Percentiles rank a stretch among this genome's conserved stretches.
phyloP scores from a whole-genome alignment of 2,797 vertebrate genomes.

The Melanotaenia nigrans region DNA sequence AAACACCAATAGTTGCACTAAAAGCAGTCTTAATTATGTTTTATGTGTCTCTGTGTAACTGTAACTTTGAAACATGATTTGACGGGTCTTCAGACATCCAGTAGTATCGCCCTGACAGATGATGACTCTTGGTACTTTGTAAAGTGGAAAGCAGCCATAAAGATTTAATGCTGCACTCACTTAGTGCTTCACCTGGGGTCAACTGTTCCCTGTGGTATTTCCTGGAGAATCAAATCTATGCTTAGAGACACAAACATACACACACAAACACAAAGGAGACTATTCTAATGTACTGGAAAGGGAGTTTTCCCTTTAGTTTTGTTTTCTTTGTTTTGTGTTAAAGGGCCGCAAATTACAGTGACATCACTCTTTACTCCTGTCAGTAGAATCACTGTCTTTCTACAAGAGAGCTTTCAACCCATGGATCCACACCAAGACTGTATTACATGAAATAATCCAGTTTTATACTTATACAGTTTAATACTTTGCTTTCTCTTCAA shows the following conservation, averaged over 20 bases:
- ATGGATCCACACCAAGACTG: no score
- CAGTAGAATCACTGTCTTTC: no score
- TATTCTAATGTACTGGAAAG: slow-evolving; percentile 12
- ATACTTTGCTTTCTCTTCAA: no score
- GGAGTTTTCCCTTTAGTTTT: slow-evolving; percentile 17
- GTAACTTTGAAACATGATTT: slow-evolving; percentile 50
- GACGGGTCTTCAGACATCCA: slow-evolving; percentile 63
- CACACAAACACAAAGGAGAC: slow-evolving; percentile 8
- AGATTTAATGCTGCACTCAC: slow-evolving; percentile 73
- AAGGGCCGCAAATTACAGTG: neutral
- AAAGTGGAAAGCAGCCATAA: slow-evolving; percentile 74
- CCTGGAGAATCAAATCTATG: slow-evolving; percentile 49
- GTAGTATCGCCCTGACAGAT: slow-evolving; percentile 62
- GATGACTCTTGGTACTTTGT: slow-evolving; percentile 59
- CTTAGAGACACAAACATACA: neutral
- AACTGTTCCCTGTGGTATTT: slow-evolving; percentile 70
- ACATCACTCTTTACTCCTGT: no score
- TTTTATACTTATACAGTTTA: no score
- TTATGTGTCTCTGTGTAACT: slow-evolving; percentile 21
- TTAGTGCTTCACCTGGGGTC: slow-evolving; percentile 70
- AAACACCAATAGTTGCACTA: neutral
- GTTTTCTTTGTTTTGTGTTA: slow-evolving; percentile 13
- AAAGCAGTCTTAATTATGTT: slow-evolving; percentile 34
- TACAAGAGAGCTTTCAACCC: no score
- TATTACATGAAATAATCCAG: no score